Conservation (phyloP, 2,797 vertebrate genomes). For the Darevskia nairensis region DNA sequence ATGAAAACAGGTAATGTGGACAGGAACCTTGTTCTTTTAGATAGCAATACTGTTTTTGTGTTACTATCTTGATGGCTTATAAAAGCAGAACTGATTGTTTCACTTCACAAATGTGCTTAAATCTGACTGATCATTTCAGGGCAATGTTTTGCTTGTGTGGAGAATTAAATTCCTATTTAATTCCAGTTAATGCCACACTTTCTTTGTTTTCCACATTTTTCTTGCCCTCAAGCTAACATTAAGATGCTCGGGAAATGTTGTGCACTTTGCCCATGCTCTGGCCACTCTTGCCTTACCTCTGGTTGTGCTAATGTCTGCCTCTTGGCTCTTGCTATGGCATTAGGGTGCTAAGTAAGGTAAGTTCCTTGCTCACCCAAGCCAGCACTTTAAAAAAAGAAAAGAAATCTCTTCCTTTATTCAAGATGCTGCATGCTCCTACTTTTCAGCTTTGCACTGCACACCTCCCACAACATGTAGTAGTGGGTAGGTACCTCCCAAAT, state of each 20-base stretch:
- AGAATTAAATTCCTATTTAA: neutral
- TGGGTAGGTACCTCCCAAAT: neutral
- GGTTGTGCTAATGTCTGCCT: neutral
- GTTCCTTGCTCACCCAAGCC: too few relatives aligned
- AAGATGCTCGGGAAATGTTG: neutral
- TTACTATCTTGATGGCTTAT: conserved; percentile 17
- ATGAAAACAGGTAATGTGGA: conserved; percentile 87
- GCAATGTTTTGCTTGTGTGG: neutral
- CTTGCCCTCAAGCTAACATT: neutral
- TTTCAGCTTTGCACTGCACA: neutral
- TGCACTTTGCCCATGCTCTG: too few relatives aligned
- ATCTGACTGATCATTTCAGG: neutral
- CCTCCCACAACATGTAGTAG: neutral
- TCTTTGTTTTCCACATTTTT: neutral
- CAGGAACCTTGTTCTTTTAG: conserved; percentile 34
- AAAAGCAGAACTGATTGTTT: conserved; percentile 14
- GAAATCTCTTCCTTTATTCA: neutral
- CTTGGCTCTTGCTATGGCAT: neutral
- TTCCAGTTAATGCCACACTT: neutral
- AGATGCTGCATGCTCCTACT: neutral
- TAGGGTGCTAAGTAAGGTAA: neutral
- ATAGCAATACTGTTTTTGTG: conserved; percentile 15
- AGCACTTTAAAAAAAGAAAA: neutral
- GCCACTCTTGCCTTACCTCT: neutral
- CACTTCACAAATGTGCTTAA: neutral